phyloP scores from a whole-genome alignment of 1,140 invertebrate species.

The Camponotus pennsylvanicus region DNA sequence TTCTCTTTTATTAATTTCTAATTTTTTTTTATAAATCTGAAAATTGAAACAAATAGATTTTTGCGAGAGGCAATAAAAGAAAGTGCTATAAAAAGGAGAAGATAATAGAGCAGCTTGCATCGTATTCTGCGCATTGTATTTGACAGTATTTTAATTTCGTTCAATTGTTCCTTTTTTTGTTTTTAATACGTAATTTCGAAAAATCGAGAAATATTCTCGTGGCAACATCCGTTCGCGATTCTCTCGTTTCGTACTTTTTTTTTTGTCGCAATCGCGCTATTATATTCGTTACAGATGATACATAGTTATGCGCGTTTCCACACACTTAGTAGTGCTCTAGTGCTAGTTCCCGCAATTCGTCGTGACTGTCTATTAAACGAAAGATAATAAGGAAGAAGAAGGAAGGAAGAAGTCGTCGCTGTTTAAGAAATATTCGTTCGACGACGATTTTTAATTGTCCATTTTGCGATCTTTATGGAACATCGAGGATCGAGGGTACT shows the following conservation, averaged over 20 bases:
- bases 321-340: constrained; percentile 41
- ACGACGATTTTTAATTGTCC: constrained; percentile 30
- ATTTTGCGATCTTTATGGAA: constrained; percentile 24
- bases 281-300: constrained; percentile 35
- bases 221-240: constrained; percentile 41
- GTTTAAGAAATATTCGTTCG: neutral
- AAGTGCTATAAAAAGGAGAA: constrained; percentile 29
- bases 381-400: constrained; percentile 15
- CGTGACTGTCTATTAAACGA: constrained; percentile 55
- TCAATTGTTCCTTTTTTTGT: constrained; percentile 67
- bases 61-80: constrained; percentile 38
- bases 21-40: neutral
- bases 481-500: neutral
- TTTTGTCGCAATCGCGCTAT: neutral
- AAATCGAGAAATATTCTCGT: constrained; percentile 61
- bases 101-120: constrained; percentile 73
- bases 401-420: neutral
- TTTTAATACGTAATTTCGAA: constrained; percentile 61
- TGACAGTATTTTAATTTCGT: constrained; percentile 76
- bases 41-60: neutral
- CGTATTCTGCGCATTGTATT: constrained; percentile 66
- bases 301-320: constrained; percentile 41
- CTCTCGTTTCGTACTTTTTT: constrained; percentile 2
- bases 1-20: neutral
- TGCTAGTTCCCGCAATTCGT: constrained; percentile 42